Base-by-base conservation (phyloP, 1,140 invertebrate genomes). In the Panulirus ornatus region DNA sequence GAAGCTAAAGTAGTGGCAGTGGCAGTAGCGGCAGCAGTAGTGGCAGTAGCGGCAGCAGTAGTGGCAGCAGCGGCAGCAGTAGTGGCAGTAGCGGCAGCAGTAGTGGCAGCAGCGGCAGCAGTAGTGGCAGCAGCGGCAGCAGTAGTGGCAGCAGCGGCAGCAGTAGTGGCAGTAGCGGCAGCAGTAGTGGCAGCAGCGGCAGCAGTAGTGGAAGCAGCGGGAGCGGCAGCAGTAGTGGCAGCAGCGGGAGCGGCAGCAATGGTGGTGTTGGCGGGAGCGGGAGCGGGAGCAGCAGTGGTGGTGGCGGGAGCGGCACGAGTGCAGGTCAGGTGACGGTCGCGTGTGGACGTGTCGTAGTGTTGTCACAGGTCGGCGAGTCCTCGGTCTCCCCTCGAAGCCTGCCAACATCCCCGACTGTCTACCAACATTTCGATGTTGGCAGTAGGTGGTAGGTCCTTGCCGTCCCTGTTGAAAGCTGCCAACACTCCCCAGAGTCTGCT, bases 271-370 rank as follows among this genome's bases (percentile, higher is more conserved):
- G 66, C 36, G 36, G 66, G 27, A 70, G 66, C 36, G 36, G 66
- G 27, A 70, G 66, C 36, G 36, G 66, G 27, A 70, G 66, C 36
- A 70, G 66, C 36, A 70, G 66, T 70, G 36, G 66, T 70, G 36
- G 66, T 70, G 22, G n/a, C n/a, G 36, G 22, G 16, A 70, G 22
- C n/a, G 36, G 19, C 14, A 70, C 16, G 11, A 70, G 66, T n/a
- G n/a, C n/a, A n/a, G n/a, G n/a, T n/a, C n/a, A n/a, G n/a, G n/a
- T n/a, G n/a, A n/a, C n/a, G n/a, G n/a, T n/a, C n/a, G n/a, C n/a
- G n/a, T n/a, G n/a, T n/a, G n/a, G n/a, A n/a, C n/a, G n/a, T n/a
- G n/a, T n/a, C n/a, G n/a, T n/a, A n/a, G n/a, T n/a, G n/a, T n/a
- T n/a, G n/a, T n/a, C n/a, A n/a, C n/a, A n/a, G n/a, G n/a, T n/a